Evolutionary conservation across 2,888 invertebrate species (phyloP).

Genomic region (Balanococcus diminutus): DNA sequence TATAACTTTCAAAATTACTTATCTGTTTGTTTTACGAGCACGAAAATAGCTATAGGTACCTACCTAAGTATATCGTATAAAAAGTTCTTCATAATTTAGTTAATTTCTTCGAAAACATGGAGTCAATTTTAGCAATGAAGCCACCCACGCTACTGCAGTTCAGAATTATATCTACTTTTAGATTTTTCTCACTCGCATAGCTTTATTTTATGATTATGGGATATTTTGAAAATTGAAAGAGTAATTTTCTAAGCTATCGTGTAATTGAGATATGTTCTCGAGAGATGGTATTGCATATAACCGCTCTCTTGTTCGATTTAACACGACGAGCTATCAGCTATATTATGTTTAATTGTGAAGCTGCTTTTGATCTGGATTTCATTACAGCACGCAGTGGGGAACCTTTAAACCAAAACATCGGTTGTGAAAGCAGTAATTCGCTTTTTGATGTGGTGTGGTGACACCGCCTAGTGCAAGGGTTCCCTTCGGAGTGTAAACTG

Average conservation of each 20-base stretch:
- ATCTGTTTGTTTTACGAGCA: not conserved
- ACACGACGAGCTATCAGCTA: not conserved
- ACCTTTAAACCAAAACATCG: conserved; percentile 20
- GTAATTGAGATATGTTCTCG: not conserved
- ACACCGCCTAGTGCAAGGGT: not conserved
- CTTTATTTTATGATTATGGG: too few species aligned
- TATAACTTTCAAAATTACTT: not conserved
- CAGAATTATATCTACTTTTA: too few species aligned
- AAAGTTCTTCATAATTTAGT: not conserved
- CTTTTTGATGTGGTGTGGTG: conserved; percentile 12
- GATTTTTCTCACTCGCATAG: too few species aligned
- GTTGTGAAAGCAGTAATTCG: not conserved
- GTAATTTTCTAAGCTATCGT: not conserved
- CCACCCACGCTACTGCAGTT: too few species aligned
- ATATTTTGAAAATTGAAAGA: too few species aligned
- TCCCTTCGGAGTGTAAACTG: too few species aligned
- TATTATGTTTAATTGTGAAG: not conserved
- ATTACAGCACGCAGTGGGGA: not conserved
- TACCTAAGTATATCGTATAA: too few species aligned
- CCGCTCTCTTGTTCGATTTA: not conserved
- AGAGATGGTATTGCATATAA: not conserved
- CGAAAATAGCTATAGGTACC: not conserved
- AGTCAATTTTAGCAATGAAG: too few species aligned
- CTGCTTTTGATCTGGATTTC: not conserved
- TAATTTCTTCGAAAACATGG: not conserved